Evolutionary conservation across 2,113 vertebrate species (phyloP), one percentile per base, ranked within the genome.

Genomic region (Tonatia bakeri): DNA sequence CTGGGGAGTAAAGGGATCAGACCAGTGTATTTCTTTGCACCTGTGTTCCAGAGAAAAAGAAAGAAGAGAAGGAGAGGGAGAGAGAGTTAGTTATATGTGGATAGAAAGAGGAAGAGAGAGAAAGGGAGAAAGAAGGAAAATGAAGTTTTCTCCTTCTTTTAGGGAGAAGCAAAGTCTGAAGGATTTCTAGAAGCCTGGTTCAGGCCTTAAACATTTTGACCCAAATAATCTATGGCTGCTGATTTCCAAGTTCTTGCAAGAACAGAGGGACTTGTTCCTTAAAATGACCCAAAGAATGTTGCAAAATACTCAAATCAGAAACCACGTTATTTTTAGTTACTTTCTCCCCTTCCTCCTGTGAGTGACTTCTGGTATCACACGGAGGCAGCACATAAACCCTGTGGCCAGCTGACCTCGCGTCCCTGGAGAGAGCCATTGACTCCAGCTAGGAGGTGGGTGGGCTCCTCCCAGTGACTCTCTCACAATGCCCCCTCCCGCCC

Each of bases 221-320:
- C 94, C 31, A 84, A 92, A 80, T 82, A 26, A 70, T 54, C 69
- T 70, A 54, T 26, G 86, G 64, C 70, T 84, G 59, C 47, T 90
- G 69, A 85, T 92, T 87, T 96, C 93, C 65, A 91, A 47, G 80
- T 94, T 96, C 75, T 80, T 96, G 65, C 38, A 87, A 76, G 33
- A 94, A 79, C 19, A 31, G 81, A 97, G 86, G 83, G 69, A 56
- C 91, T 97, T 94, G 85, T 97, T 98, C 97, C 96, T 97, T 95
- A 97, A 97, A 97, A 97, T 93, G 93, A 85, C 89, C 91, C 65
- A 61, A 50, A 85, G 91, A 90, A 59, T 96, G 89, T 97, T 84
- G 89, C 95, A 97, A 98, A 72, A n/a, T 7, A 28, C 56, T 92
- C 70, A 93, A 40, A 91, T 85, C 59, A 93, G 93, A 97, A 96